Evolutionary conservation across 2,888 invertebrate species (phyloP).

Genomic region (Lasioglossum lativentre): DNA sequence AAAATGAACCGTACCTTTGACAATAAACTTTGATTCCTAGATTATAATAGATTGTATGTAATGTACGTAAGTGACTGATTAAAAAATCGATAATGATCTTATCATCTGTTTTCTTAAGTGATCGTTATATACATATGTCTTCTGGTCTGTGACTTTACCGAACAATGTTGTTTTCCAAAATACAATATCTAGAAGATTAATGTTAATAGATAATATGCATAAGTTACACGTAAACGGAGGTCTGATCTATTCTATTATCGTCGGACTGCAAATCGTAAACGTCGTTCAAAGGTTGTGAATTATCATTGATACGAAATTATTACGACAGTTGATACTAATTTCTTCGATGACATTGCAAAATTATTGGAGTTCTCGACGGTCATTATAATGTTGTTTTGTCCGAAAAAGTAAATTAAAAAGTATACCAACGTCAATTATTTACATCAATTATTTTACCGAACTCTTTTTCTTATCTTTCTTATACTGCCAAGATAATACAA

Average conservation of each 20-base stretch:
- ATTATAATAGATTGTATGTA: no score
- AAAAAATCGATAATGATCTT: background rate
- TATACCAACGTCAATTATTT: background rate
- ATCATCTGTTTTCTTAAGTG: background rate
- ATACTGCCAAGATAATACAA: no score
- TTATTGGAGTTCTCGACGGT: background rate
- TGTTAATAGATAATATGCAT: background rate
- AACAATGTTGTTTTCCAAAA: background rate
- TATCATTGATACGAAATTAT: background rate
- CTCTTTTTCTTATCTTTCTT: no score
- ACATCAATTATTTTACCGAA: no score
- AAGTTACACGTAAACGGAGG: no score
- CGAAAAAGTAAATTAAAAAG: fast-evolving
- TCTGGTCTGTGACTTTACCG: background rate
- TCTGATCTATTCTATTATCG: background rate
- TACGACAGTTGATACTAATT: background rate
- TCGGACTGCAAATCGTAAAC: background rate
- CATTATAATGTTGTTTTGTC: no score
- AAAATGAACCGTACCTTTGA: background rate
- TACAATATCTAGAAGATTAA: no score
- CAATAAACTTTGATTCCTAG: no score
- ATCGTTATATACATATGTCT: background rate
- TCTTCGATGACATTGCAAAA: background rate
- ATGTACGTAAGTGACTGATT: background rate
- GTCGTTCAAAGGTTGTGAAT: background rate